phyloP scores from a whole-genome alignment of 2,888 invertebrate genomes.

The Trichopoda pennipes region DNA sequence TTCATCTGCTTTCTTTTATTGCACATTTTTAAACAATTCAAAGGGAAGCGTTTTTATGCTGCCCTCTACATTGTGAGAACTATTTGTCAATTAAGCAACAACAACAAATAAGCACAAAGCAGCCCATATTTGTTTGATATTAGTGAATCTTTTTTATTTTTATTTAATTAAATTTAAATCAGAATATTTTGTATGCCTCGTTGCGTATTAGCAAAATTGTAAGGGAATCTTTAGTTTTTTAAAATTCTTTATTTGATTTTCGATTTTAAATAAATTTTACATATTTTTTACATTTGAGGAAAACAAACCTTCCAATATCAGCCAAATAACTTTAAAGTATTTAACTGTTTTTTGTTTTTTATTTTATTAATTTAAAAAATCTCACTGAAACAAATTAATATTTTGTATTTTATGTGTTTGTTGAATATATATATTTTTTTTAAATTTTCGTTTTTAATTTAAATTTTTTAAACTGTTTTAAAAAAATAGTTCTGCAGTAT shows the following conservation, averaged over 20 bases:
- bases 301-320: conserved; percentile 11
- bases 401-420: neutral
- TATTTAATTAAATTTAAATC: conserved; percentile 17
- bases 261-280: neutral
- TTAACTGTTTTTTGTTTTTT: neutral
- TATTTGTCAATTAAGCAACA: neutral
- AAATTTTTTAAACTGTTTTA: neutral
- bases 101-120: neutral
- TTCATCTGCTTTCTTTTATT: conserved; percentile 24
- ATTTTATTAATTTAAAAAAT: neutral
- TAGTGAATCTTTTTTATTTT: neutral
- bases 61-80: neutral
- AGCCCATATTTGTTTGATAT: neutral
- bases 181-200: neutral
- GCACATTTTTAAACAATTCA: conserved; percentile 8
- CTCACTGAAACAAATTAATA: neutral
- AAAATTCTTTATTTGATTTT: neutral
- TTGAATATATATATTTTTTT: neutral
- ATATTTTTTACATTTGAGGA: neutral
- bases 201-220: neutral
- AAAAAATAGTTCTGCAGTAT: neutral
- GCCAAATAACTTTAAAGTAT: neutral
- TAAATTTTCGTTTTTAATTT: neutral
- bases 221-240: conserved; percentile 4
- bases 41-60: conserved; percentile 22